Conservation (phyloP, 2,888 invertebrate species). For the Amiota mariae region DNA sequence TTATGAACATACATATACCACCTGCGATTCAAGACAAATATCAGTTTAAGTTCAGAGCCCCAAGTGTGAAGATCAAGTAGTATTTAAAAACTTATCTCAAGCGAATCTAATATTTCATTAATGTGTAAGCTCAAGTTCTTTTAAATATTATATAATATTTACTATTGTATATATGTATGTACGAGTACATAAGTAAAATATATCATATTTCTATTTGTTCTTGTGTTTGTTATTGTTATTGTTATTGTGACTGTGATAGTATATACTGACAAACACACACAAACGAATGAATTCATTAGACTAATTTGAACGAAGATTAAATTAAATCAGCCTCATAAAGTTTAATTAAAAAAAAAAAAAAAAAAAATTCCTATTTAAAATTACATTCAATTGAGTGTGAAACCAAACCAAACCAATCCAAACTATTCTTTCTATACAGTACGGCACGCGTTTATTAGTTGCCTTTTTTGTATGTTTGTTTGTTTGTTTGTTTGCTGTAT, state of each 20-base stretch:
- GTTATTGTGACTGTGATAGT: not conserved
- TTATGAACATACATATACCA: too few relatives aligned
- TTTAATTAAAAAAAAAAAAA: constrained; percentile 58
- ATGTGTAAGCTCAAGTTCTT: too few relatives aligned
- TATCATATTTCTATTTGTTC: not conserved
- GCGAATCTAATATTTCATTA: too few relatives aligned
- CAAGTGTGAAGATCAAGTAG: too few relatives aligned
- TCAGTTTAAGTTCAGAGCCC: too few relatives aligned
- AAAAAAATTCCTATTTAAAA: constrained; percentile 62
- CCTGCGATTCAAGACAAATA: too few relatives aligned
- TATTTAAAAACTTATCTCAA: too few relatives aligned
- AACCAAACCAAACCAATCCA: not conserved
- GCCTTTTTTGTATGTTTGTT: too few relatives aligned
- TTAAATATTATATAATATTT: constrained; percentile 1
- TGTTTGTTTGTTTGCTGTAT: not conserved
- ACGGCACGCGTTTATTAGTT: constrained; percentile 37
- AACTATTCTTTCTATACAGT: not conserved
- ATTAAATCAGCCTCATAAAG: constrained; percentile 64
- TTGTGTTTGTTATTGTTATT: not conserved
- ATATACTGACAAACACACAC: not conserved
- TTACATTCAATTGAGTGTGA: constrained; percentile 60
- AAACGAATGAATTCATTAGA: constrained; percentile 61
- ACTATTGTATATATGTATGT: not conserved
- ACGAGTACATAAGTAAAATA: too few relatives aligned
- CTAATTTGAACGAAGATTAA: constrained; percentile 57